Base-by-base conservation (phyloP, 2,113 vertebrate species). In the Tetrao urogallus region DNA sequence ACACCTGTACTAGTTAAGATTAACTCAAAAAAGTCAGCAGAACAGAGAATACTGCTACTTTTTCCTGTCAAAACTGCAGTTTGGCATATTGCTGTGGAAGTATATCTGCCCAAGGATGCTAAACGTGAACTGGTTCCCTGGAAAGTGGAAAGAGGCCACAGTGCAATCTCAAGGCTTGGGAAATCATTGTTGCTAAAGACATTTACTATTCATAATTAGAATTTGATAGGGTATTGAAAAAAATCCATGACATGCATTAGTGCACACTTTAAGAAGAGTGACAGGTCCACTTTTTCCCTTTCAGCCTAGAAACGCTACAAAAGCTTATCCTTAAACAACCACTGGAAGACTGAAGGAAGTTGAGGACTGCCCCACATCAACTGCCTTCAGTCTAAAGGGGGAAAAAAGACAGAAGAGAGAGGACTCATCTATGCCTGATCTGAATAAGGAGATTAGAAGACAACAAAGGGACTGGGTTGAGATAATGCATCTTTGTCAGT, bases 201-300 rank as follows among this genome's bases (percentile, higher is more conserved):
- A 4, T 84, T 84, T 87, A 56, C n/a, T 87, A 54, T 12, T 75
- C 43, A 50, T 17, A 45, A 45, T 22, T 38, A 72, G 10, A 79
- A 72, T 8, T 11, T 0, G 6, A 75, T 12, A 56, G 0, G 1
- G 6, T 78, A 66, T 48, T n/a, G 1, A 66, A 61, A 56, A 82
- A 82, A 67, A 57, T 16, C 20, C 22, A 52, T 28, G 16, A 38
- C 12, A 77, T 11, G 7, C 57, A 32, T 47, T 38, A 70, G 7
- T 24, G 64, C 21, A 86, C 7, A 27, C 10, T 18, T 48, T 36
- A 60, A 57, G 38, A 88, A 88, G 19, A 75, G 48, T 8, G 42
- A 40, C 2, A 63, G 38, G 20, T 66, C 36, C 5, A 45, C 52
- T 92, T 86, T 45, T n/a, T 93, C 34, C 16, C 22, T 74, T 19